Evolutionary conservation across 2,888 invertebrate species (phyloP), one percentile per base, ranked within the genome.

Genomic region (Amphipyra berbera): DNA sequence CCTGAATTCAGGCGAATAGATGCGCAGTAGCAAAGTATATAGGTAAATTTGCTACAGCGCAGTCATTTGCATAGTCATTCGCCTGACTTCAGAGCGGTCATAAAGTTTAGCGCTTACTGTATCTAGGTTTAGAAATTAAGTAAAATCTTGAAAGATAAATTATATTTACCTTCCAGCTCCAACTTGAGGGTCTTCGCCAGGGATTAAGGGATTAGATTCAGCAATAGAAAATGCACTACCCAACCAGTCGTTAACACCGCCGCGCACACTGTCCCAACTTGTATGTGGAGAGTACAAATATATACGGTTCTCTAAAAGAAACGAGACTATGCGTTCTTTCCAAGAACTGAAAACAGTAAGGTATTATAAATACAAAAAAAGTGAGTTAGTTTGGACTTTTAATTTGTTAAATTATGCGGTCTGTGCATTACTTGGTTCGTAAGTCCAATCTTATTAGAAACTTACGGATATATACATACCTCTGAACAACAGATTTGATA

Each of bases 171-270:
- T 92, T 69, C 96, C 96, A 76, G 95, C 92, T 21, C 96, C 96
- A 33, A 91, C 87, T 45, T 85, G 78, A 2, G 95, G 92, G 65
- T 95, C 88, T 46, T 79, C 79, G 0, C 88, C 84, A 37, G 91
- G 88, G 33, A 88, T 73, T 30, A 95, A 87, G 6, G 95, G 95
- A 2, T 68, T 76, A 7, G 90, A 94, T 84, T 86, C 83, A 6
- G 69, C 75, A 2, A 86, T 90, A 68, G 87, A 82, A 64, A 98
- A 97, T 42, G 97, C 96, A 48, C 95, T 95, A 5, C 97, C 96
- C n/a, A 99, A 93, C 98, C 99, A 99, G 89, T 99, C 99, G 85
- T 98, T 99, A 0, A 99, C 97, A 1, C 99, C 99, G 7, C 97
- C 97, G 61, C 93, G 88, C 6, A 98, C 96, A 40, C 97, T 96